Evolutionary conservation across 2,113 vertebrate genomes (phyloP), one percentile per base, ranked within the genome.

Genomic region (Irena cyanogastra): DNA sequence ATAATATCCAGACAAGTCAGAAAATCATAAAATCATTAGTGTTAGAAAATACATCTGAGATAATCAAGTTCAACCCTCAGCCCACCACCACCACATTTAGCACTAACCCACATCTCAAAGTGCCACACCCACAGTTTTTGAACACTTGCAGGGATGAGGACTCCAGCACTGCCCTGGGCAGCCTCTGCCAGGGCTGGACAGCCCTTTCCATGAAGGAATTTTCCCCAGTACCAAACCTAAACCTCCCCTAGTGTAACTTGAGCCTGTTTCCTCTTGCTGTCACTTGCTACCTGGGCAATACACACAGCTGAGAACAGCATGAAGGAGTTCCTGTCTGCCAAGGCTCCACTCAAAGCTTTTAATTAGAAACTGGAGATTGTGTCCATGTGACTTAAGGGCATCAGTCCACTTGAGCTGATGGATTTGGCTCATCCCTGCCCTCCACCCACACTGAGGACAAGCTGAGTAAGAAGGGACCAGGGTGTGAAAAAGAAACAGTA

Each of bases 351-450:
- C 75, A 45, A 39, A 59, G 49, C 22, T 35, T 16, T 57, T 9
- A 22, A 28, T 30, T 9, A 49, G 45, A 49, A 47, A 35, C 19
- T 9, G 7, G 64, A n/a, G 50, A 30, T 4, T 5, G 37, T 16
- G 60, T 35, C 69, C 16, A 1, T 2, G 7, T 21, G 33, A 49
- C n/a, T 35, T 28, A 0, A 30, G 35, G 2, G 5, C 16, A 21
- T 12, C 35, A 42, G 19, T 4, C 59, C 39, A 24, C 0, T 0
- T 5, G 28, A 78, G 37, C 69, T 12, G 30, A 59, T 54, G 50
- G 56, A n/a, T 20, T 30, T 9, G 8, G 20, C 44, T 83, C 70
- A 23, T 20, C 31, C 70, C 33, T 13, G n/a, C 11, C 6, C 52
- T 26, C n/a, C n/a, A 24, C 42, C 24, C 27, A 33, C 30, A 4